A percentile compares a stretch with the other conserved stretches of the same genome.
Evolutionary conservation across 2,888 invertebrate species (phyloP).

Genomic region (Melinaea menophilus): DNA sequence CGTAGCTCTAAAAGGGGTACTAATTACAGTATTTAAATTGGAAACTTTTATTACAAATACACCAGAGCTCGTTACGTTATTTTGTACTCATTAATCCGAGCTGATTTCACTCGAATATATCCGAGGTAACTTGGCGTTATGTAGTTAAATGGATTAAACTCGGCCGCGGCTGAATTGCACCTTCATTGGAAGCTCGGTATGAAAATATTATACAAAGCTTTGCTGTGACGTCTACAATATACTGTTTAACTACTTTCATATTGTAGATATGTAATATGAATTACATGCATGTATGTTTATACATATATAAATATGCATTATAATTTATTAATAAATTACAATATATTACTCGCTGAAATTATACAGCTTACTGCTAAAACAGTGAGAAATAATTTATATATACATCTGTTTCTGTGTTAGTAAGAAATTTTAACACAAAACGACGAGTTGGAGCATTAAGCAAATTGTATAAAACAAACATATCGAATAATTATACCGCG

Average conservation of each 20-base stretch:
- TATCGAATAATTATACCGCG: conserved; percentile 66
- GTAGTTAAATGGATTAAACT: conserved; percentile 69
- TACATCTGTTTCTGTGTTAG: conserved; percentile 40
- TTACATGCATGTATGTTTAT: no score
- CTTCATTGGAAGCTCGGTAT: conserved; percentile 58
- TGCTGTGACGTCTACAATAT: conserved; percentile 26
- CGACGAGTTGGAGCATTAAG: conserved; percentile 60
- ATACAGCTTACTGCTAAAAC: conserved; percentile 50
- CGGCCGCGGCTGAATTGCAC: conserved; percentile 63
- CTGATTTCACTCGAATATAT: conserved; percentile 44
- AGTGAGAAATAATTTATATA: conserved; percentile 56
- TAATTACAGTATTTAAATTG: conserved; percentile 34
- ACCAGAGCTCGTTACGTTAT: conserved; percentile 42
- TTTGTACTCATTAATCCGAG: conserved; percentile 60
- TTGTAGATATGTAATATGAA: no score
- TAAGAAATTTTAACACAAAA: conserved; percentile 25
- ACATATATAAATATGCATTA: no score
- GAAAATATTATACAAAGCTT: conserved; percentile 46
- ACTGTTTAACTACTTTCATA: neutral
- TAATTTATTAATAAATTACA: no score
- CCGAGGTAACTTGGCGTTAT: conserved; percentile 60
- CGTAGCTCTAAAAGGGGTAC: neutral
- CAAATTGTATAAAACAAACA: conserved; percentile 65
- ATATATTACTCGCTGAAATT: conserved; percentile 28
- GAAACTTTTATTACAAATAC: conserved; percentile 42